These are phyloP conservation scores for Bhutanitis thaidina DNA, from an alignment of 2,888 invertebrate genomes.

Conservation along the genomic window DNA sequence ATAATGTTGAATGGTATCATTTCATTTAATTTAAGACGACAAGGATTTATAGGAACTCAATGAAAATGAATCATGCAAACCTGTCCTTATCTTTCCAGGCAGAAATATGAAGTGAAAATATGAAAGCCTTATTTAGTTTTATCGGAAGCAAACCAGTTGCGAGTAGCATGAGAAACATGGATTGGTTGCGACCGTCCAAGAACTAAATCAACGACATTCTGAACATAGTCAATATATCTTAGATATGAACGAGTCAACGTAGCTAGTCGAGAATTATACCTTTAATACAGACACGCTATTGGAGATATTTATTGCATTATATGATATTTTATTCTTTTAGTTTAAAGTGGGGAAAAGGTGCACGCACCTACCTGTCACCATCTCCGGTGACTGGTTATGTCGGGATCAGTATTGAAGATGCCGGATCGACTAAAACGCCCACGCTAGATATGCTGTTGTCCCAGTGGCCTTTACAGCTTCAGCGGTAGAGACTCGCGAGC, in stretches of 20 bases:
- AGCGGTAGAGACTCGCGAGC: too few species aligned
- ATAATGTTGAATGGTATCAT: constrained; percentile 1
- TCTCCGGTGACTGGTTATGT: too few species aligned
- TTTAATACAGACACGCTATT: too few species aligned
- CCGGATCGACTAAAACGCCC: too few species aligned
- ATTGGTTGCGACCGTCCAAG: constrained; percentile 36
- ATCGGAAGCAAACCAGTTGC: constrained; percentile 66
- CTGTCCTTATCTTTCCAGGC: constrained; percentile 26
- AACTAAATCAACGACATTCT: constrained; percentile 70
- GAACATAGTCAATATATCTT: constrained; percentile 49
- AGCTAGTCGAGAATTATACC: constrained; percentile 21
- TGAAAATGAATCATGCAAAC: constrained; percentile 46
- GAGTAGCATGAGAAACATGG: constrained; percentile 68
- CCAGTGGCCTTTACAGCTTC: too few species aligned
- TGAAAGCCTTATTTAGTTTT: constrained; percentile 65
- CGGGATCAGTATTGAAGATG: too few species aligned
- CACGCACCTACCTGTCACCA: too few species aligned
- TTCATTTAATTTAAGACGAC: constrained; percentile 7
- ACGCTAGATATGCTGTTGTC: too few species aligned
- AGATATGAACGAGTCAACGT: constrained; percentile 37
- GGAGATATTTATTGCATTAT: too few species aligned
- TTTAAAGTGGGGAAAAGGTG: too few species aligned
- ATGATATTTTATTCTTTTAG: too few species aligned
- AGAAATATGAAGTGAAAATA: constrained; percentile 66
- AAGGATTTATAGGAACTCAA: constrained; percentile 33